Conservation (phyloP, 2,113 vertebrate genomes). For the Gallinago paraguaiae region DNA sequence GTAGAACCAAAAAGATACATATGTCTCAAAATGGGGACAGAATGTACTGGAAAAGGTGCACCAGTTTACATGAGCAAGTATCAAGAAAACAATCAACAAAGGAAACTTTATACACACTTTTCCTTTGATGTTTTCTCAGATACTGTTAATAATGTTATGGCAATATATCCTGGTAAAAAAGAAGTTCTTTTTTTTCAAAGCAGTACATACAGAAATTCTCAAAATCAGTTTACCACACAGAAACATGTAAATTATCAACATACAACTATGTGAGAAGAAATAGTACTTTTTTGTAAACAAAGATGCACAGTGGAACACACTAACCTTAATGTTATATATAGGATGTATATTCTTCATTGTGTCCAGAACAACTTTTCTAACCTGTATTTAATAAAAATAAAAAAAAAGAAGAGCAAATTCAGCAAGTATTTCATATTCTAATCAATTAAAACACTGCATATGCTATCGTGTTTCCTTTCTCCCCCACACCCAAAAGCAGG, state of each 20-base stretch:
- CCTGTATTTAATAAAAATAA: constrained; percentile 74
- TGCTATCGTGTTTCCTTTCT: background rate
- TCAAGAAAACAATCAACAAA: background rate
- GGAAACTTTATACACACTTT: background rate
- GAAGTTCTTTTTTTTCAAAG: background rate
- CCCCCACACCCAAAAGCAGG: background rate
- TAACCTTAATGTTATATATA: constrained; percentile 99
- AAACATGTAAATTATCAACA: background rate
- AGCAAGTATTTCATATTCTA: background rate
- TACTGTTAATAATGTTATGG: background rate
- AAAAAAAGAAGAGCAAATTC: background rate
- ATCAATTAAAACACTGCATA: background rate
- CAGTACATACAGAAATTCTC: background rate
- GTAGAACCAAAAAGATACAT: background rate
- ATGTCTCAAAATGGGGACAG: background rate
- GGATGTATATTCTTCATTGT: constrained; percentile 99
- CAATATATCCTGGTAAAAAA: background rate
- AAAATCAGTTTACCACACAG: background rate
- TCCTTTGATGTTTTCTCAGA: background rate
- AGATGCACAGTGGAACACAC: background rate
- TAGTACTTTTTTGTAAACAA: background rate
- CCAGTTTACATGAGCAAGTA: background rate
- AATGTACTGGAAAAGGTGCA: background rate
- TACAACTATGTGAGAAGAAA: background rate
- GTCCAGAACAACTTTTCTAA: constrained; percentile 94